Evolutionary conservation across 2,888 invertebrate genomes (phyloP), one percentile per base, ranked within the genome.

Genomic region (Coremacera marginata): DNA sequence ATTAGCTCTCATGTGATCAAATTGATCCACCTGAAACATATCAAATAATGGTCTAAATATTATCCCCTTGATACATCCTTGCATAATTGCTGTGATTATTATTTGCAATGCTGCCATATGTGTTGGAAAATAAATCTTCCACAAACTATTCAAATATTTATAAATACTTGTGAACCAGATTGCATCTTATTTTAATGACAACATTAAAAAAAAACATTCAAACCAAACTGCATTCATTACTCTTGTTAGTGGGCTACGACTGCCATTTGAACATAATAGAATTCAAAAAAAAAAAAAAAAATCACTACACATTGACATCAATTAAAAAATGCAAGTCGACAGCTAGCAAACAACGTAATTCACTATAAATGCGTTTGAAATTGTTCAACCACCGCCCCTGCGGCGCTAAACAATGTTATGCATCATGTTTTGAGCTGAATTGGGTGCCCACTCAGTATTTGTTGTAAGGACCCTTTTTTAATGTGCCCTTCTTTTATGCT

Each of bases 311-410:
- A 84, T 86, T 86, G 85, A 86, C 86, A 86, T 85, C 86, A 86
- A 86, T 86, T 85, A 86, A 84, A 86, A 81, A 83, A 85, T 84
- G 81, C 87, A 86, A 84, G 85, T 86, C 85, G 86, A 85, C 85
- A 82, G 81, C 84, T 82, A 81, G 81, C 83, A 84, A 86, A 86
- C 86, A 85, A 83, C 82, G 81, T 86, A 86, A 86, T 84, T 85
- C 80, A 84, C 83, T 85, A 84, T 82, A 84, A 86, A 86, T 85
- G 82, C 84, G 82, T 83, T 81, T 79, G 83, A 83, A 81, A 83
- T 82, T 27, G 31, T 63, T 71, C 71, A 57, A 70, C 60, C 60
- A n/a, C 60, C 68, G 44, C 55, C 73, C 73, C 68, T 55, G 68
- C 57, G 68, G 77, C 77, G 68, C 25, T 77, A 62, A 71, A 34